Evolutionary conservation across 2,797 vertebrate genomes (phyloP), one percentile per base, ranked within the genome.

Genomic region (Sylvilagus floridanus): DNA sequence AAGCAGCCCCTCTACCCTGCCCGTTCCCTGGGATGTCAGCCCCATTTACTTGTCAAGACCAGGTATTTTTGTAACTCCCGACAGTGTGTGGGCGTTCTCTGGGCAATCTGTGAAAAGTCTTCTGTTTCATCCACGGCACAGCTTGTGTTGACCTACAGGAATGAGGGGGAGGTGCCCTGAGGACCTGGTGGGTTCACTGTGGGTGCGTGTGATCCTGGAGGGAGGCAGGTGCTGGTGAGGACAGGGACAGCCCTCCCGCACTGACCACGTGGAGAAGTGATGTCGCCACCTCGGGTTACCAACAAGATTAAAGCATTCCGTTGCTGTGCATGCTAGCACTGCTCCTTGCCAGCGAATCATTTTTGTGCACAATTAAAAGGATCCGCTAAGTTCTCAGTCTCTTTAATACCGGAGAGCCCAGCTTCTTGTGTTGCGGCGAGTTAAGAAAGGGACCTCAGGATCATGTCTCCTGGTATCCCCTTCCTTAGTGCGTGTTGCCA

Each of bases 11-110:
- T 97, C 93, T 35, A 69, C 94, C 95, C 95, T 86, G 62, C 4
- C 94, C 84, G 10, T 97, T 97, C 0, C 0, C 91, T 81, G 87
- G 83, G 83, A 96, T 94, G 96, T 98, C 97, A 97, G 96, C 93
- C 96, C 77, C 96, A 75, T 97, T 97, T 94, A 89, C 97, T 96
- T 97, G 96, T 98, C 97, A 97, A 93, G 93, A 97, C 68, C 93
- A 97, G 95, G 95, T 97, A 92, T 97, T 98, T 97, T 96, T 96
- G 96, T 76, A 87, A 86, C 79, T 93, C 68, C 83, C 35, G 6
- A 10, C 30, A 90, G 85, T 3, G 13, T 2, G 0, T 21, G 22
- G 83, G 73, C 83, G 91, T 32, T 86, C 95, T 68, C 1, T 17
- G 22, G 96, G 68, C 52, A 71, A 83, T 17, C 79, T 1, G 11